Percentiles rank a stretch among this genome's conserved stretches.
phyloP scores from a whole-genome alignment of 2,888 invertebrate species.

The Craniophora ligustri region DNA sequence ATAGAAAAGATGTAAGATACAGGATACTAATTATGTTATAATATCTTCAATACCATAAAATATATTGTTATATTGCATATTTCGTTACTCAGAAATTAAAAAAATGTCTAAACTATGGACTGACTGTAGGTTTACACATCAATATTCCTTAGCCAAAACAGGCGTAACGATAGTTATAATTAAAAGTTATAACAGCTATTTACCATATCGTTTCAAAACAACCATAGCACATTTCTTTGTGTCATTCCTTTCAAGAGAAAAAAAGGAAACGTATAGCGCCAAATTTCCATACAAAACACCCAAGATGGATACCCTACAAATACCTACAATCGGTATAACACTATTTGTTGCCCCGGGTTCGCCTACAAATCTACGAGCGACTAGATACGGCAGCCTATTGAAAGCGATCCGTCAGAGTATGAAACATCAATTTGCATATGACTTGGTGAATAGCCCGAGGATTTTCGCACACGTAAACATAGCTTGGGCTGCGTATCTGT shows the following conservation, averaged over 20 bases:
- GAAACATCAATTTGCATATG: constrained; percentile 52
- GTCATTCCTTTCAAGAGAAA: constrained; percentile 1
- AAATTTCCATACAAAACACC: constrained; percentile 7
- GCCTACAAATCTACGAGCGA: constrained; percentile 25
- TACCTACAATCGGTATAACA: constrained; percentile 40
- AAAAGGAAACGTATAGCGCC: not conserved
- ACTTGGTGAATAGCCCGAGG: constrained; percentile 36
- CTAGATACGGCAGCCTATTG: constrained; percentile 33
- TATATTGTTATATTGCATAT: no score
- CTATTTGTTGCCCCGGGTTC: constrained; percentile 16
- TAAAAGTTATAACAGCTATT: not conserved
- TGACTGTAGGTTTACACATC: no score
- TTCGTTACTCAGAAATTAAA: no score
- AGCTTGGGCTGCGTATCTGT: not conserved
- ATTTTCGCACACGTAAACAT: constrained; percentile 31
- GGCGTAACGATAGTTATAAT: no score
- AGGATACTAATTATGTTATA: no score
- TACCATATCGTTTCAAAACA: no score
- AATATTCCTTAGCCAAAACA: no score
- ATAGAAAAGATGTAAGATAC: no score
- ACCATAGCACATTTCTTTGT: not conserved
- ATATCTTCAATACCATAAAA: no score
- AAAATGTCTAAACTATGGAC: no score
- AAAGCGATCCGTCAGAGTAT: constrained; percentile 44
- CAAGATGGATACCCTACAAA: constrained; percentile 16